Evolutionary conservation across 53 echinoderm and acorn worm genomes (phyloP).

Genomic region (Luidia sarsii): DNA sequence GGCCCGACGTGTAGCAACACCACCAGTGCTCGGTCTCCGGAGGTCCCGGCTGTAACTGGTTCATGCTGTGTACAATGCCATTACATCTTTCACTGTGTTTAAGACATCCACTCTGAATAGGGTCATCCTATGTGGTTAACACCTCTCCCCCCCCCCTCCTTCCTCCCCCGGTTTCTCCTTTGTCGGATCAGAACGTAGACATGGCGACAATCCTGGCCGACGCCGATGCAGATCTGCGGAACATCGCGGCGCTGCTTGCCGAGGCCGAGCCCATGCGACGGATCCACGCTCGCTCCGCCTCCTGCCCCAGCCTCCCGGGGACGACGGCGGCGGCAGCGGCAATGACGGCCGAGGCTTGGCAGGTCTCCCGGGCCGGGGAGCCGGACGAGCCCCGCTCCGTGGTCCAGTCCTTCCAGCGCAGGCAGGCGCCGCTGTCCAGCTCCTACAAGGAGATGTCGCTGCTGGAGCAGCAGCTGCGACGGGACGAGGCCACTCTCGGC

Average conservation of each 20-base stretch:
- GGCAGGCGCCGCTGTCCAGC: conserved; percentile 70
- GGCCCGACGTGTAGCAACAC: no score
- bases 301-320: conserved; percentile 64
- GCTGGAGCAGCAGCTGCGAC: conserved; percentile 66
- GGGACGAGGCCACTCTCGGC: conserved; percentile 12
- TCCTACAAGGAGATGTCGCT: conserved; percentile 85
- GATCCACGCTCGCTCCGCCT: conserved; percentile 50
- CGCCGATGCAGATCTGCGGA: conserved; percentile 15
- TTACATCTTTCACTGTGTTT: no score
- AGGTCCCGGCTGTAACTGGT: no score
- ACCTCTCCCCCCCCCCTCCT: no score
- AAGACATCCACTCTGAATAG: no score
- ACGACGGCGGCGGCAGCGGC: not conserved
- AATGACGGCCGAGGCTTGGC: not conserved
- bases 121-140: no score
- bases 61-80: no score
- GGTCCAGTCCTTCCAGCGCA: conserved; percentile 63
- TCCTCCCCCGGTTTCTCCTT: no score
- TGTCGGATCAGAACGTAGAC: conserved; percentile 1
- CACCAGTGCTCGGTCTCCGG: no score
- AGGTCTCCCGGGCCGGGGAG: not conserved
- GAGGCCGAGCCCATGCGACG: not conserved
- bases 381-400: conserved; percentile 54
- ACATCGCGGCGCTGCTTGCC: conserved; percentile 27
- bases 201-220: conserved; percentile 24